phyloP scores from a whole-genome alignment of 2,113 vertebrate species.

The Agapornis roseicollis region DNA sequence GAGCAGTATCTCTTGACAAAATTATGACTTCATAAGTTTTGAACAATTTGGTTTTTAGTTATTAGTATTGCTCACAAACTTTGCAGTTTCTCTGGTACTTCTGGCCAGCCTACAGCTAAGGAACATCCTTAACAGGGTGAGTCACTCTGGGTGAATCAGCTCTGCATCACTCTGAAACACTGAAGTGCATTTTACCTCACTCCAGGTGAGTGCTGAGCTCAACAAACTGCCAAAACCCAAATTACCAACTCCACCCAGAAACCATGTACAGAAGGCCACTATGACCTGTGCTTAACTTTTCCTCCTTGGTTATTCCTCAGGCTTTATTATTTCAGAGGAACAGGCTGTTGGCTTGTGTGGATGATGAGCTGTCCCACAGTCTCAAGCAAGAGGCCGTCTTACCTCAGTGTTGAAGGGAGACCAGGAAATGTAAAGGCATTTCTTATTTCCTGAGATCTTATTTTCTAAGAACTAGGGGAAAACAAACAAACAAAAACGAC shows the following conservation, averaged over 20 bases:
- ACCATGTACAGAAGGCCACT: neutral
- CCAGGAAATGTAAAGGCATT: neutral
- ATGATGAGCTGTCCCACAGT: neutral
- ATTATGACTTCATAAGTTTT: neutral
- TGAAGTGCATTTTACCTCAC: neutral
- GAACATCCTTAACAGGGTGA: neutral
- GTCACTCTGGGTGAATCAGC: slow-evolving; percentile 1
- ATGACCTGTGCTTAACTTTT: neutral
- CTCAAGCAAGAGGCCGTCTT: neutral
- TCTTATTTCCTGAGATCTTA: neutral
- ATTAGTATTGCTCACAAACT: neutral
- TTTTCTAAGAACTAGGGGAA: neutral
- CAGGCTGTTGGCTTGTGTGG: neutral
- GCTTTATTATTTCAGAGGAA: neutral
- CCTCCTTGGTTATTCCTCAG: neutral
- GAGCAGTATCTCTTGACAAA: neutral
- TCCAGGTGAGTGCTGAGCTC: neutral
- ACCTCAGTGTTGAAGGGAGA: rapidly evolving
- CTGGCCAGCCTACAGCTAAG: neutral
- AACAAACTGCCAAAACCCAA: neutral
- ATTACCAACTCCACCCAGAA: neutral
- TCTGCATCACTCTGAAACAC: neutral
- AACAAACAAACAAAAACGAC: neutral
- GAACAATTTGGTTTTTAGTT: neutral
- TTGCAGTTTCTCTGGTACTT: neutral